Evolutionary conservation across 2,888 invertebrate genomes (phyloP).

Genomic region (Brachypalpus laphriformis): DNA sequence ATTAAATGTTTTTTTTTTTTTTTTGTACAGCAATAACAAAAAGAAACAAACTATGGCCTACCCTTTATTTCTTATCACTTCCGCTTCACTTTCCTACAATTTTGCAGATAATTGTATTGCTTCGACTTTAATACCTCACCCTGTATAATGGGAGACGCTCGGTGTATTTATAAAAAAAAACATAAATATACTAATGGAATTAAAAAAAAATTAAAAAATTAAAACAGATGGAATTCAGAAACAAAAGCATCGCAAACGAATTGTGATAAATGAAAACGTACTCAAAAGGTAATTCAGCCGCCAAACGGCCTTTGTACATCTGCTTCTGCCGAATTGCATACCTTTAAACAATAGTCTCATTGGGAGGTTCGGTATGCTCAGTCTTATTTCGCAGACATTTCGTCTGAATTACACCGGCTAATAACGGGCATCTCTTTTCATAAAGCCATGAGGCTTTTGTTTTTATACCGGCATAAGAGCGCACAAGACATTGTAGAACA

Average conservation of each 20-base stretch:
- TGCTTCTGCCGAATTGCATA: constrained; percentile 46
- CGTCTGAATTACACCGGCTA: constrained; percentile 69
- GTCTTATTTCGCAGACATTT: constrained; percentile 64
- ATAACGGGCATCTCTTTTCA: constrained; percentile 57
- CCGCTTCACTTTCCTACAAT: too few species aligned
- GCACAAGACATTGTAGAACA: constrained; percentile 21
- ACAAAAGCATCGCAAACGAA: constrained; percentile 46
- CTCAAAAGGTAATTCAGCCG: constrained; percentile 53
- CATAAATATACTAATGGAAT: too few species aligned
- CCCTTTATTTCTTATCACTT: too few species aligned
- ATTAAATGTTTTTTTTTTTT: too few species aligned
- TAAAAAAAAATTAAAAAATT: neutral
- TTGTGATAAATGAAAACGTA: constrained; percentile 57
- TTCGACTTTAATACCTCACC: neutral
- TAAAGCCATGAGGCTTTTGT: constrained; percentile 52
- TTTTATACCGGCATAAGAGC: constrained; percentile 26
- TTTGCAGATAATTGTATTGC: too few species aligned
- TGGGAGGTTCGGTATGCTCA: constrained; percentile 52
- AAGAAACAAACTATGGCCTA: too few species aligned
- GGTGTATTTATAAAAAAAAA: constrained; percentile 10
- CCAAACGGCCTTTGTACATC: constrained; percentile 55
- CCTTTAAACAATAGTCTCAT: constrained; percentile 53
- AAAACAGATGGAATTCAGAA: constrained; percentile 44
- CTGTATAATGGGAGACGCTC: neutral
- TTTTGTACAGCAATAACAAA: too few species aligned